Percentiles rank a stretch among this genome's conserved stretches.
phyloP scores from a whole-genome alignment of 2,113 vertebrate genomes.

The Blennius ocellaris region DNA sequence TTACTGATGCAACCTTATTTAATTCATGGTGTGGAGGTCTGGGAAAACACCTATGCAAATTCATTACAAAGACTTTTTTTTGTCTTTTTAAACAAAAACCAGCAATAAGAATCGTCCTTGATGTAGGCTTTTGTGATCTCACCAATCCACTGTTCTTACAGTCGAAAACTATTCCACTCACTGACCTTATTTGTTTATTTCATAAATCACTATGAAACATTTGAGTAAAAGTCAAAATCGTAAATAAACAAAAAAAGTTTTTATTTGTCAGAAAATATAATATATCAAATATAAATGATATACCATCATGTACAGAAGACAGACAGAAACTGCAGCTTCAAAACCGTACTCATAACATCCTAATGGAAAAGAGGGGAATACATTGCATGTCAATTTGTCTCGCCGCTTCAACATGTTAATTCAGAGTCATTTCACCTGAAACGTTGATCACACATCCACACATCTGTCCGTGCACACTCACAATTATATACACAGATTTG shows the following conservation, averaged over 20 bases:
- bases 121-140: no score
- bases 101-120: no score
- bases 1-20: no score
- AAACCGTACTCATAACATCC: constrained; percentile 3
- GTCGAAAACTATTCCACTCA: not conserved
- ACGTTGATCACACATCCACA: not conserved
- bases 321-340: constrained; percentile 32
- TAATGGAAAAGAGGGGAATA: constrained; percentile 19
- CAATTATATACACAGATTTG: constrained; percentile 44
- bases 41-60: no score
- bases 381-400: constrained; percentile 9
- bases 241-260: constrained; percentile 39
- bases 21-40: no score
- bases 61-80: no score
- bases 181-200: not conserved
- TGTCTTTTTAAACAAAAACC: no score
- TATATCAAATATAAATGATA: constrained; percentile 37
- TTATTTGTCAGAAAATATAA: constrained; percentile 56
- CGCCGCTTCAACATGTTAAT: not conserved
- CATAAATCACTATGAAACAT: not conserved
- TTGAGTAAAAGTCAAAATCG: constrained; percentile 5
- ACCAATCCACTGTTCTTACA: not conserved
- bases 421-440: constrained; percentile 7
- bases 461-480: not conserved
- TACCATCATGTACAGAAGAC: constrained; percentile 44